A percentile compares a stretch with the other conserved stretches of the same genome.
Conservation (phyloP, 1,140 invertebrate genomes). For the Chlorops oryzae region DNA sequence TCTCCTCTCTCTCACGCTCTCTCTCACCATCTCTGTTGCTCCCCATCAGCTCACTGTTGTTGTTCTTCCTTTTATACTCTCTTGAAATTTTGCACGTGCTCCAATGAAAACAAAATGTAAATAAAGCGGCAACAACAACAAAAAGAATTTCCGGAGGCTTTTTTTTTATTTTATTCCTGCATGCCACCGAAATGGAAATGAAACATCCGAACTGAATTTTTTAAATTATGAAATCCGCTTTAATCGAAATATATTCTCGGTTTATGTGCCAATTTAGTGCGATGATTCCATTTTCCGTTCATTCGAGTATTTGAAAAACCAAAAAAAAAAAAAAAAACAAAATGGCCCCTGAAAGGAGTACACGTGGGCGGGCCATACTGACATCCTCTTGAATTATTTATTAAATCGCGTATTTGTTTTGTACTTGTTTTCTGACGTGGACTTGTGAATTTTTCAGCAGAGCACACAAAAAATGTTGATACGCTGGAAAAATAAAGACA, state of each 20-base stretch:
- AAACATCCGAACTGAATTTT: not conserved
- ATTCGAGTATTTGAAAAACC: no score
- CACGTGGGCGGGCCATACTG: not conserved
- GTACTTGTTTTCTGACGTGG: not conserved
- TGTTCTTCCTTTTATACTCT: no score
- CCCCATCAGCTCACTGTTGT: no score
- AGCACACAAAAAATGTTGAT: constrained; percentile 48
- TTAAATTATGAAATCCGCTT: not conserved
- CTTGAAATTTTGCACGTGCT: no score
- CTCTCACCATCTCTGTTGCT: no score
- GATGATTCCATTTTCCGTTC: no score
- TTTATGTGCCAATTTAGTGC: no score
- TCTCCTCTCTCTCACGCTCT: no score
- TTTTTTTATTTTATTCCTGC: not conserved
- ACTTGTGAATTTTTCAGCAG: not conserved
- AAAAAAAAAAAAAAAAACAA: not conserved
- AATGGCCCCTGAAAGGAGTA: constrained; percentile 1
- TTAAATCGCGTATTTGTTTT: constrained; percentile 5
- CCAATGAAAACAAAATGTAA: no score
- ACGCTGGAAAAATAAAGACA: constrained; percentile 56
- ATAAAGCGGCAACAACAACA: not conserved
- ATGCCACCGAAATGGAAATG: not conserved
- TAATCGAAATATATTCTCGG: no score
- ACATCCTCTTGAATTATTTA: not conserved
- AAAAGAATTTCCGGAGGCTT: not conserved